Conservation (phyloP, 2,888 invertebrate genomes). For the Julus scanicus region DNA sequence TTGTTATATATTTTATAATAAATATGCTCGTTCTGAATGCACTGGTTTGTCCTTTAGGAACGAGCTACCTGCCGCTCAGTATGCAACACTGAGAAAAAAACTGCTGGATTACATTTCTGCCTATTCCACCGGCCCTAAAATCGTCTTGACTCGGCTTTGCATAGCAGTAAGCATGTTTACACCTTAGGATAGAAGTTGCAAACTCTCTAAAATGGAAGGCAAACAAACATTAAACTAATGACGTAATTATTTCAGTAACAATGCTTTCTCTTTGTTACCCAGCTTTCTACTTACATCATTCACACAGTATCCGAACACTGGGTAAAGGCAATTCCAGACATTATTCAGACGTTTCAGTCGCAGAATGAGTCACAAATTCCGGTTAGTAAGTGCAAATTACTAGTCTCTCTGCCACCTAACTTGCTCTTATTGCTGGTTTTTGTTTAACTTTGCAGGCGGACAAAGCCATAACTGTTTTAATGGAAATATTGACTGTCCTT, state of each 20-base stretch:
- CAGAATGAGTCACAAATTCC: constrained; percentile 71
- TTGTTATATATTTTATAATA: background rate
- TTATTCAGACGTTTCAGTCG: constrained; percentile 75
- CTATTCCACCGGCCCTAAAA: constrained; percentile 83
- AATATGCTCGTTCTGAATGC: background rate
- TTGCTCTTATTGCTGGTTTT: background rate
- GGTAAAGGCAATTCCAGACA: constrained; percentile 78
- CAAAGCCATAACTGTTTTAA: constrained; percentile 75
- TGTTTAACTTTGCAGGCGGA: constrained; percentile 66
- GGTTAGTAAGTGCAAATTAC: constrained; percentile 61
- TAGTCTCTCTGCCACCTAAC: background rate
- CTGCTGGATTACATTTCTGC: constrained; percentile 80
- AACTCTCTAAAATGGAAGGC: too few species aligned
- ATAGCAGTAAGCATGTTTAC: constrained; percentile 77
- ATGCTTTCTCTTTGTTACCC: constrained; percentile 58
- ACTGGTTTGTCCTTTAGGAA: constrained; percentile 66
- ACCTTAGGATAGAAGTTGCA: too few species aligned
- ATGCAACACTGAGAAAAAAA: constrained; percentile 80
- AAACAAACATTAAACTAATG: background rate
- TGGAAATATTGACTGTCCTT: constrained; percentile 86
- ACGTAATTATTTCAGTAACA: background rate
- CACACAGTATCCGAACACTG: constrained; percentile 73
- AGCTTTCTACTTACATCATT: constrained; percentile 87
- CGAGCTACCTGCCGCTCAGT: constrained; percentile 84
- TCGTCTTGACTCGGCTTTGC: constrained; percentile 86